Base-by-base conservation (phyloP, 2,113 vertebrate species). In the Puntigrus tetrazona region DNA sequence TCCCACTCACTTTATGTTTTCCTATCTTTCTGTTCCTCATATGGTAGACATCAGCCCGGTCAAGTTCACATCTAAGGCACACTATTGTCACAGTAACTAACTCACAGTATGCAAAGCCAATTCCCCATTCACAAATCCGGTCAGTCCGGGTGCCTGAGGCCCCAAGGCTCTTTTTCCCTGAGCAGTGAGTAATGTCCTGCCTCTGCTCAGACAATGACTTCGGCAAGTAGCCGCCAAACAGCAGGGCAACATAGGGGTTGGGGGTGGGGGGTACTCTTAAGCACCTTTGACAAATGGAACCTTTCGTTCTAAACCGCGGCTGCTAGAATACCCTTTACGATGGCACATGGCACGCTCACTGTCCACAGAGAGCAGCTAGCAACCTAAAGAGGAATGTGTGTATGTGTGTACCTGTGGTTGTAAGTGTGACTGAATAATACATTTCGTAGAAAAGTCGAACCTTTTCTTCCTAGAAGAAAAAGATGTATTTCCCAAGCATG, bases 181-280 rank as follows among this genome's bases (percentile, higher is more conserved):
- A 36, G 86, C 91, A 93, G 94, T 97, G 96, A 99, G 96, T 98
- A 97, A 98, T 97, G 96, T 96, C 95, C 91, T 95, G 95, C 95
- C 96, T 93, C 86, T 47, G 92, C 91, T 91, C 90, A 94, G 96
- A 97, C 97, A 98, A 98, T 96, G 97, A 97, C 95, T 97, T 95
- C 95, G 94, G 94, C 92, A 88, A 88, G 88, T 86, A 92, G 91
- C 90, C 82, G 91, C 88, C 91, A 92, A 93, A 93, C 91, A 89
- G 90, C 91, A 81, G 91, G 91, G 90, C 27, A 81, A 88, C 89
- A 83, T 74, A 29, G 36, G 81, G 13, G 38, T n/a, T n/a, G 38
- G 38, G 38, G 38, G 45, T 47, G 67, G 79, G 70, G 63, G 78
- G 72, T 14, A 31, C 50, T 92, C 92, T 88, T 91, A 90, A 87